Evolutionary conservation across 2,888 invertebrate genomes (phyloP).

Genomic region (Cartodere bifasciata): DNA sequence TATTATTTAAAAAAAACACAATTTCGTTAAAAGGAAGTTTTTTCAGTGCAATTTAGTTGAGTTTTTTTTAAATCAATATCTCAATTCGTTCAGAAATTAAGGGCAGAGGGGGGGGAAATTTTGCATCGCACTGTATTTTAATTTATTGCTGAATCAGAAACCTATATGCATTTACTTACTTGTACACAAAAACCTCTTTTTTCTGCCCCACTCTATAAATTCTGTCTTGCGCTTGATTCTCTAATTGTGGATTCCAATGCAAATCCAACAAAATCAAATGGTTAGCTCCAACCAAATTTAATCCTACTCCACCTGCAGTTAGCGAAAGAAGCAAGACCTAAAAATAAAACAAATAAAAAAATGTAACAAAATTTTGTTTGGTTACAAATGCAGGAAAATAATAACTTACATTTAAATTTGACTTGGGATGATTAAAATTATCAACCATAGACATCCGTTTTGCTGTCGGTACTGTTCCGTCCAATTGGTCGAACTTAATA

Average conservation of each 20-base stretch:
- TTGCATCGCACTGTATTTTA: too few species aligned
- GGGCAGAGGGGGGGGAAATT: too few species aligned
- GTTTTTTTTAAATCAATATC: too few species aligned
- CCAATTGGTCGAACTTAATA: conserved; percentile 52
- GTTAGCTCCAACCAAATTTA: conserved; percentile 87
- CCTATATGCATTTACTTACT: conserved; percentile 46
- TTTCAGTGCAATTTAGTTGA: too few species aligned
- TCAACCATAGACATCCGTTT: conserved; percentile 57
- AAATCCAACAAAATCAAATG: conserved; percentile 82
- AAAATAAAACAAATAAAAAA: conserved; percentile 12
- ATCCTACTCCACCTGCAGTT: conserved; percentile 87
- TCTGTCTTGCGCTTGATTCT: conserved; percentile 88
- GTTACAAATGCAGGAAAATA: conserved; percentile 2
- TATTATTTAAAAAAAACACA: too few species aligned
- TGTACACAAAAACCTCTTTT: conserved; percentile 69
- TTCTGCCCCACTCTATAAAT: conserved; percentile 85
- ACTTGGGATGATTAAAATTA: conserved; percentile 52
- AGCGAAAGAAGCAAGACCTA: conserved; percentile 72
- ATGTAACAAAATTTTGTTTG: conserved; percentile 1
- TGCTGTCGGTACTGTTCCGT: conserved; percentile 61
- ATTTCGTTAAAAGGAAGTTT: too few species aligned
- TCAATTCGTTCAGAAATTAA: too few species aligned
- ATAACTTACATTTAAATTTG: conserved; percentile 41
- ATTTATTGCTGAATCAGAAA: too few species aligned
- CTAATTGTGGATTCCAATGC: conserved; percentile 96